A percentile compares a stretch with the other conserved stretches of the same genome.
These are phyloP conservation scores for Coranthus polyacanthus DNA, from an alignment of 2,797 vertebrate species.

Conservation along the genomic window DNA sequence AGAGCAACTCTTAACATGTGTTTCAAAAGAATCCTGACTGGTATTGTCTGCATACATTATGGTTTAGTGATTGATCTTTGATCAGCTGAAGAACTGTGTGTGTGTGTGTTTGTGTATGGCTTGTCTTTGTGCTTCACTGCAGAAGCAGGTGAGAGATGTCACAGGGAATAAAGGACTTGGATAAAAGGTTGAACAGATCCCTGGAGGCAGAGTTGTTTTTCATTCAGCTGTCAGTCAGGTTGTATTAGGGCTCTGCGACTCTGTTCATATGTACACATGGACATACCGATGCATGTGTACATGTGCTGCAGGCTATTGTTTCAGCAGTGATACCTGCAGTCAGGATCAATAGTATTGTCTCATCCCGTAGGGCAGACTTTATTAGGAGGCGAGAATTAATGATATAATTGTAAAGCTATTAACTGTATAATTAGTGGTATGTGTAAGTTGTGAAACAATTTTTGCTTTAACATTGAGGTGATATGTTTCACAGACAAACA, in stretches of 20 bases:
- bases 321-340: slow-evolving; percentile 23
- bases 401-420: not conserved
- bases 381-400: not conserved
- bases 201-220: slow-evolving; percentile 41
- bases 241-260: slow-evolving; percentile 6
- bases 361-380: not conserved
- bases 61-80: slow-evolving; percentile 23
- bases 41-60: not conserved
- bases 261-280: slow-evolving; percentile 4
- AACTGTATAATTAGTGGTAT: no score
- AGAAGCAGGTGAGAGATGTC: slow-evolving; percentile 37
- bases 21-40: not conserved
- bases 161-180: slow-evolving; percentile 27
- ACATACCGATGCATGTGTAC: not conserved
- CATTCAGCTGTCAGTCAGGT: slow-evolving; percentile 48
- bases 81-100: slow-evolving; percentile 1
- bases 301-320: slow-evolving; percentile 11
- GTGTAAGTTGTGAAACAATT: no score
- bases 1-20: not conserved
- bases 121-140: slow-evolving; percentile 6
- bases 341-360: slow-evolving; percentile 4
- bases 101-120: not conserved
- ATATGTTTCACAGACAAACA: no score
- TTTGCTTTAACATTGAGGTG: no score
- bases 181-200: slow-evolving; percentile 55